Percentiles rank a stretch among this genome's conserved stretches.
Evolutionary conservation across 1,140 invertebrate genomes (phyloP).

Genomic region (Globodera rostochiensis): DNA sequence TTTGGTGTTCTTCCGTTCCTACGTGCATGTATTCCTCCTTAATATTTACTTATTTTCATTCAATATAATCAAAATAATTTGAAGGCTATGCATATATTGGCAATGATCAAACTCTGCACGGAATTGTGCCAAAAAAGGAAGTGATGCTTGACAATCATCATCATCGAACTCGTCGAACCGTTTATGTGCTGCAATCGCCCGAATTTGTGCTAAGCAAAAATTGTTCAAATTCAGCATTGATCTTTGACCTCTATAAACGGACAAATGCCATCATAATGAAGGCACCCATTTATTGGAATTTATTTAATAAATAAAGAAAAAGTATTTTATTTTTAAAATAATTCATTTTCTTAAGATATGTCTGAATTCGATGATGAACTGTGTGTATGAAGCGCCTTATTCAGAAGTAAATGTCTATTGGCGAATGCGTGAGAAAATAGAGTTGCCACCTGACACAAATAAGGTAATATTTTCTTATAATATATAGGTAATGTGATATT

Average conservation of each 20-base stretch:
- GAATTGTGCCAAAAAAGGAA: neutral
- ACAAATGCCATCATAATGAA: neutral
- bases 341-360: neutral
- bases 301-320: no score
- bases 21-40: no score
- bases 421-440: neutral
- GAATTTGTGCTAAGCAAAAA: neutral
- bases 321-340: no score
- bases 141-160: neutral
- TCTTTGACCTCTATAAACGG: neutral
- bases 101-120: neutral
- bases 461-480: neutral
- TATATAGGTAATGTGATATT: no score
- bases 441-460: neutral
- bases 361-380: constrained; percentile 3
- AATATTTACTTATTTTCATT: no score
- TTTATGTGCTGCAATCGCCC: neutral
- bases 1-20: no score
- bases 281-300: neutral
- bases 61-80: no score
- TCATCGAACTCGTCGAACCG: neutral
- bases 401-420: neutral
- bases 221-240: neutral
- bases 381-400: neutral
- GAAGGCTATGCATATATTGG: neutral